phyloP scores from a whole-genome alignment of 2,888 invertebrate species.

The Drosophila anomalata region DNA sequence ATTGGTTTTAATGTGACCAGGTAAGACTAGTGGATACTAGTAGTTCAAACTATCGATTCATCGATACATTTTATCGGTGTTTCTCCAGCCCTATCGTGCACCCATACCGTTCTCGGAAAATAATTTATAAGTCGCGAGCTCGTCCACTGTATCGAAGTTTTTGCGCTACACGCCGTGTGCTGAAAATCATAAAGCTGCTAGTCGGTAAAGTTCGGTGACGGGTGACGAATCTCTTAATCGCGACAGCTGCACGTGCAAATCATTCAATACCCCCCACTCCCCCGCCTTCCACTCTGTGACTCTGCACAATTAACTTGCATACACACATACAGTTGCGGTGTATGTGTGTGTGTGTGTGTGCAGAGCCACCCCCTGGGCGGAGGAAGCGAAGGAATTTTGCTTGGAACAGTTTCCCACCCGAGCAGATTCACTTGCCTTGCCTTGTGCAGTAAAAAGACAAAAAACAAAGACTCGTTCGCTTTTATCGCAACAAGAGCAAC shows the following conservation, averaged over 20 bases:
- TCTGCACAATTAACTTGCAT: conserved; percentile 40
- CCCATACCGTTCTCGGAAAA: conserved; percentile 1
- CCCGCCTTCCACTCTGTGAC: conserved; percentile 14
- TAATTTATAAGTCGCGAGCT: conserved; percentile 4
- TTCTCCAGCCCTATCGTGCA: background rate
- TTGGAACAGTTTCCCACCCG: conserved; percentile 12
- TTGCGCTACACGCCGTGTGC: background rate
- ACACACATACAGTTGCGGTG: conserved; percentile 8
- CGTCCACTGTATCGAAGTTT: background rate
- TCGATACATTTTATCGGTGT: background rate
- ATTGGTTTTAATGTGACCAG: too few species aligned
- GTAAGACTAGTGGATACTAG: background rate
- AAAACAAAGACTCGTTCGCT: conserved; percentile 16
- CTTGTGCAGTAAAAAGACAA: conserved; percentile 8
- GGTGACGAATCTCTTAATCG: background rate
- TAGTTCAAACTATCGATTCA: background rate
- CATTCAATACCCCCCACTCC: background rate
- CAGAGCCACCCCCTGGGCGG: background rate
- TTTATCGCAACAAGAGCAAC: conserved; percentile 37
- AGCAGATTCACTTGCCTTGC: conserved; percentile 8
- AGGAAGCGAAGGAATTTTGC: conserved; percentile 3
- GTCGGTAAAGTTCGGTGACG: background rate
- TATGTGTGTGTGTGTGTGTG: background rate
- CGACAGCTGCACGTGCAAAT: conserved; percentile 26
- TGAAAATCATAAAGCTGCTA: background rate